Evolutionary conservation across 2,888 invertebrate genomes (phyloP).

Genomic region (Chirona hameri): DNA sequence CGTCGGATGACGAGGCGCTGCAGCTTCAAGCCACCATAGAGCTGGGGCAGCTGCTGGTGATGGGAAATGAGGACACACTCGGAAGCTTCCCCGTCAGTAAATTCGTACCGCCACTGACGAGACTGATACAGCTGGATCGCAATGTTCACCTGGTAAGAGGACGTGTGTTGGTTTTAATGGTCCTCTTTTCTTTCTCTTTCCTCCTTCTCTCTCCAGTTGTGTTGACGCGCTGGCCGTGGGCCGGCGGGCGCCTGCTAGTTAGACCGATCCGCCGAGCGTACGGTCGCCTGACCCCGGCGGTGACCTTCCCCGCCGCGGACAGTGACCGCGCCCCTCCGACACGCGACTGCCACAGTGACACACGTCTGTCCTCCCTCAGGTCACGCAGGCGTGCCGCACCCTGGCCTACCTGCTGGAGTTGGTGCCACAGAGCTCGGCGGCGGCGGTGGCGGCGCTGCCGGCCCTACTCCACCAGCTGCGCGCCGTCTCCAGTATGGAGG

Average conservation of each 20-base stretch:
- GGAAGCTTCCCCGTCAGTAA: conserved; percentile 98
- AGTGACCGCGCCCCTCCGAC: too few relatives aligned
- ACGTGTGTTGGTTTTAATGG: too few relatives aligned
- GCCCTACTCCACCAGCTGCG: conserved; percentile 95
- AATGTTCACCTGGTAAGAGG: conserved; percentile 87
- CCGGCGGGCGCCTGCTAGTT: too few relatives aligned
- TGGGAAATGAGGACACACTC: conserved; percentile 98
- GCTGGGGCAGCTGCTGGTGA: conserved; percentile 97
- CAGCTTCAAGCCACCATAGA: conserved; percentile 95
- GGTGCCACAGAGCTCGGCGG: conserved; percentile 88
- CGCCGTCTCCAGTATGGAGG: conserved; percentile 98
- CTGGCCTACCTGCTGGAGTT: conserved; percentile 99
- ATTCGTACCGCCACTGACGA: conserved; percentile 91
- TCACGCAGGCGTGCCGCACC: conserved; percentile 98
- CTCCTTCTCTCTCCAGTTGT: too few relatives aligned
- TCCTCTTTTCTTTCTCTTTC: too few relatives aligned
- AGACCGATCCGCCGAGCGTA: too few relatives aligned
- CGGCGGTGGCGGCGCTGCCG: conserved; percentile 95
- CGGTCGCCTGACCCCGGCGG: too few relatives aligned
- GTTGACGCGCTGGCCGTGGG: too few relatives aligned
- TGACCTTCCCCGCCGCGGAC: too few relatives aligned
- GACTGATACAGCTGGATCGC: conserved; percentile 89
- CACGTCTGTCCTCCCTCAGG: conserved; percentile 52
- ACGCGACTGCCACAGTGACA: too few relatives aligned
- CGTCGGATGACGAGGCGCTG: conserved; percentile 89